These are phyloP conservation scores for Galaxias olidus DNA, from an alignment of 2,797 vertebrate genomes.

Conservation along the genomic window DNA sequence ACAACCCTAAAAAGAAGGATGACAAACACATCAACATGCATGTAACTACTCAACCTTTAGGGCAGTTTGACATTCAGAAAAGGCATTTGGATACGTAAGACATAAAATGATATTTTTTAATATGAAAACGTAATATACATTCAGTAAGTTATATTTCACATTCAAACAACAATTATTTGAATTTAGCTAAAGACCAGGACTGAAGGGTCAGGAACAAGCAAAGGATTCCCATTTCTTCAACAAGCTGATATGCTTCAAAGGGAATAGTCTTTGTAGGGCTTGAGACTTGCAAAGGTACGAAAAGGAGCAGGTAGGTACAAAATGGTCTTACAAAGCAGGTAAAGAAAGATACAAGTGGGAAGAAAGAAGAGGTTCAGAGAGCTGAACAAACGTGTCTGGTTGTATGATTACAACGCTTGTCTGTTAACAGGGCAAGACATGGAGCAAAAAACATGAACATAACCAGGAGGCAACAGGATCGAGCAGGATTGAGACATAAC, in stretches of 20 bases:
- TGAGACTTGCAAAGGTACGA: constrained; percentile 33
- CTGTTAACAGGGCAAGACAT: constrained; percentile 32
- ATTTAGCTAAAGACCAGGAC: neutral
- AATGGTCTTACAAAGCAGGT: too few species aligned
- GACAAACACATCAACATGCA: too few species aligned
- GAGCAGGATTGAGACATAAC: constrained; percentile 22
- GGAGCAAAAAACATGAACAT: constrained; percentile 40
- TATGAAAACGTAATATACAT: too few species aligned
- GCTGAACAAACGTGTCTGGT: constrained; percentile 36
- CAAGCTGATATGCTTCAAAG: constrained; percentile 35
- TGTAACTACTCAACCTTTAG: too few species aligned
- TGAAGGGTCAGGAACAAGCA: constrained; percentile 29
- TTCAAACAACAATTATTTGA: too few species aligned
- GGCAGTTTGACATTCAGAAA: too few species aligned
- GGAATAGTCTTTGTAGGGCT: constrained; percentile 30
- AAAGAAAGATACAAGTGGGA: constrained; percentile 64
- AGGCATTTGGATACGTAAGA: too few species aligned
- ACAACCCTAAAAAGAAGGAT: too few species aligned
- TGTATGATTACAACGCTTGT: constrained; percentile 40
- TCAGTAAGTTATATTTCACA: constrained; percentile 11
- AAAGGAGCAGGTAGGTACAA: constrained; percentile 23
- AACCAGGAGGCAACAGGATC: constrained; percentile 9
- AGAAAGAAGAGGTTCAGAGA: constrained; percentile 38
- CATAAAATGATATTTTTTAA: too few species aligned
- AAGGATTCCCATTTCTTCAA: constrained; percentile 38